Conservation (phyloP, 2,797 vertebrate species). For the Melanotaenia nigrans region DNA sequence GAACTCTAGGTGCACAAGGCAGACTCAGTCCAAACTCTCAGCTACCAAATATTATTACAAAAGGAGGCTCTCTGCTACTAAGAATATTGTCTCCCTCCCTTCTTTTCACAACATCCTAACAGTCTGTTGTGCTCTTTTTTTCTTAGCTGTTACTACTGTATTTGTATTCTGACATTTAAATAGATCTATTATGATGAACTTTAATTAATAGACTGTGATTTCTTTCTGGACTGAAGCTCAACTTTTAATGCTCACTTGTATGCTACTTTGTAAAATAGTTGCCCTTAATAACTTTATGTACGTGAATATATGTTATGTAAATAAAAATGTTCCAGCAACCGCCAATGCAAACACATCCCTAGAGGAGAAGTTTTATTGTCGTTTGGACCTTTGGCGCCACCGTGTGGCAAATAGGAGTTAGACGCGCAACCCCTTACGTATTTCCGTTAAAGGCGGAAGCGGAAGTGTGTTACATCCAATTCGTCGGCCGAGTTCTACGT, state of each 20-base stretch:
- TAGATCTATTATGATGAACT: neutral
- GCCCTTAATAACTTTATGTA: neutral
- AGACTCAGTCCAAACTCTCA: neutral
- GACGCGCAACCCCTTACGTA: neutral
- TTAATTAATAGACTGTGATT: neutral
- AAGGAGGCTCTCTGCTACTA: neutral
- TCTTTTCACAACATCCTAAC: neutral
- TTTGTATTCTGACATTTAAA: neutral
- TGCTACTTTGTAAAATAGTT: neutral
- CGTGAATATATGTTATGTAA: neutral
- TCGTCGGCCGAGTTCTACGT: slow-evolving; percentile 29
- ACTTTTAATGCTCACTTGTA: neutral
- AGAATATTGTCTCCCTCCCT: neutral
- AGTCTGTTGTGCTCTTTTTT: no score
- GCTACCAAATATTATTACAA: neutral
- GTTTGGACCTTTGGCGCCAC: slow-evolving; percentile 40
- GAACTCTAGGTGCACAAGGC: neutral
- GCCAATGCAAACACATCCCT: neutral
- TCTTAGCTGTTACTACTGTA: neutral
- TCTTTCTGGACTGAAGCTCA: neutral
- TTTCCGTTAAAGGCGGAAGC: slow-evolving; percentile 43
- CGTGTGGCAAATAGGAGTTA: slow-evolving; percentile 12
- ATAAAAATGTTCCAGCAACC: neutral
- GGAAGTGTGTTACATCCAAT: slow-evolving; percentile 33
- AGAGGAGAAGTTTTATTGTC: neutral